Conservation (phyloP, 2,113 vertebrate species). For the Rutilus rutilus region DNA sequence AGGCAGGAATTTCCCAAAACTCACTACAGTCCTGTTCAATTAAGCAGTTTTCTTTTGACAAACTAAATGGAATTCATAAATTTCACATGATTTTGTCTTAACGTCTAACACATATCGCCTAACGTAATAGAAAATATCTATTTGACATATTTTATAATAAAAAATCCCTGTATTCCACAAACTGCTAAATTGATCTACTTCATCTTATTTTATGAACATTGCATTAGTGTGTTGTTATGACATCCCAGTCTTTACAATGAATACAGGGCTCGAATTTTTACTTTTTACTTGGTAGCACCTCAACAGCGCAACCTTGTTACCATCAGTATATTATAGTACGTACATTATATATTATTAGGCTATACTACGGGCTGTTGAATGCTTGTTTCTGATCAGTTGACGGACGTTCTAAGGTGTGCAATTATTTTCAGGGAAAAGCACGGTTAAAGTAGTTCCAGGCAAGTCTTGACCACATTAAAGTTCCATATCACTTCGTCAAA, state of each 20-base stretch:
- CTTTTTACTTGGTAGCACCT: too few species aligned
- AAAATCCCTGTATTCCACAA: not conserved
- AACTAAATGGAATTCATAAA: not conserved
- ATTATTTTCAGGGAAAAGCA: too few species aligned
- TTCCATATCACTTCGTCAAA: too few species aligned
- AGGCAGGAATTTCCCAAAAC: not conserved
- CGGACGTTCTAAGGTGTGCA: too few species aligned
- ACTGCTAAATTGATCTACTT: not conserved
- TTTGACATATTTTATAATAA: slow-evolving; percentile 17
- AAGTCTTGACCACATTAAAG: too few species aligned
- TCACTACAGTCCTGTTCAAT: not conserved
- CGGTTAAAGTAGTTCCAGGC: too few species aligned
- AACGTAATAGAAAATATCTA: not conserved
- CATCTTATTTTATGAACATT: not conserved
- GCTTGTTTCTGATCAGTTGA: too few species aligned
- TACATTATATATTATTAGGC: too few species aligned
- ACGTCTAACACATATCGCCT: not conserved
- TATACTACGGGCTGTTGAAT: too few species aligned
- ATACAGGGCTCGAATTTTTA: too few species aligned
- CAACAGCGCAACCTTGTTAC: too few species aligned
- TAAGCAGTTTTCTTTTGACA: slow-evolving; percentile 13
- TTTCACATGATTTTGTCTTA: not conserved
- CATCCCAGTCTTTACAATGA: not conserved
- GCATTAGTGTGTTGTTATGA: not conserved
- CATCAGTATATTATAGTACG: too few species aligned